A percentile compares a stretch with the other conserved stretches of the same genome.
Conservation (phyloP, 2,888 invertebrate species). For the Palloptera scutellata region DNA sequence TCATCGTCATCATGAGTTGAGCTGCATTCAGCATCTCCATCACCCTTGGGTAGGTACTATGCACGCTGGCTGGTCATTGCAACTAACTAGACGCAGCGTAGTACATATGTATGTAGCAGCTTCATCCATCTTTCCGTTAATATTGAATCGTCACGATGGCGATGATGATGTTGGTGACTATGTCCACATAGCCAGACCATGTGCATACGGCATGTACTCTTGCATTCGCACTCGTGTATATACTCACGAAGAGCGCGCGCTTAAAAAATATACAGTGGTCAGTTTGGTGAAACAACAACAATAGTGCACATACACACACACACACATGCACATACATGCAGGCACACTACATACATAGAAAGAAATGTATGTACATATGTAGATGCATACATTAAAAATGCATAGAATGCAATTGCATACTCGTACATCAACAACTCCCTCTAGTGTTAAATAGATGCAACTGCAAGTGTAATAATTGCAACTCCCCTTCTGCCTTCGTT, state of each 20-base stretch:
- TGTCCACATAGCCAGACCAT: conserved; percentile 25
- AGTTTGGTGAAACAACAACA: too few species aligned
- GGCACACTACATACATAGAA: not conserved
- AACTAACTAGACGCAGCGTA: too few species aligned
- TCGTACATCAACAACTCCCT: conserved; percentile 6
- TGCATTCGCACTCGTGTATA: conserved; percentile 20
- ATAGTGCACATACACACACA: not conserved
- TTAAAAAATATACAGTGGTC: too few species aligned
- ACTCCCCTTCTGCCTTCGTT: not conserved
- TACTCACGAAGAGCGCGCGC: conserved; percentile 9
- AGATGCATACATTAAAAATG: not conserved
- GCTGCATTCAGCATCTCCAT: too few species aligned
- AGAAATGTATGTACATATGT: not conserved
- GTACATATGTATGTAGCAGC: too few species aligned
- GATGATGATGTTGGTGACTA: conserved; percentile 21
- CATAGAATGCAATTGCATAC: not conserved
- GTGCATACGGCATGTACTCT: conserved; percentile 33
- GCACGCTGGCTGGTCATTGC: too few species aligned
- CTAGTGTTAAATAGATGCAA: conserved; percentile 25
- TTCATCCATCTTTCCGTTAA: too few species aligned
- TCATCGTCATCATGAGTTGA: not conserved
- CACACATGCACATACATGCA: conserved; percentile 4
- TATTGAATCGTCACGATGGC: conserved; percentile 17
- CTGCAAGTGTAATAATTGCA: not conserved
- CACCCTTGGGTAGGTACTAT: too few species aligned